Evolutionary conservation across 2,797 vertebrate species (phyloP).

Genomic region (Knipowitschia caucasica): DNA sequence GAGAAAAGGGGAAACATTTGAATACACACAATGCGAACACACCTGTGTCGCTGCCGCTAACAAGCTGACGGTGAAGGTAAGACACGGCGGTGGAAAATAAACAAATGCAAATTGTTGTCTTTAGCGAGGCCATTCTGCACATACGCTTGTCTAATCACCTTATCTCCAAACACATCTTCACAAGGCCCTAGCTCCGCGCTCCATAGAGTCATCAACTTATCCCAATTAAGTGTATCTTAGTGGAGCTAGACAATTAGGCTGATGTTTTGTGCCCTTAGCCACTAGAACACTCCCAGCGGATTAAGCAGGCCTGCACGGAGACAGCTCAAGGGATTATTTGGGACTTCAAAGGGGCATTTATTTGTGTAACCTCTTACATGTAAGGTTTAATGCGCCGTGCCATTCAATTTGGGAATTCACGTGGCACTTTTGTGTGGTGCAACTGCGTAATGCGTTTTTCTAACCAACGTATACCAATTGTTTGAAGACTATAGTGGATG

Average conservation of each 20-base stretch:
- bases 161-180: constrained; percentile 70
- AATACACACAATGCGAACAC: constrained; percentile 11
- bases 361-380: constrained; percentile 59
- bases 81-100: constrained; percentile 54
- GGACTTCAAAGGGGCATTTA: constrained; percentile 65
- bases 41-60: constrained; percentile 49
- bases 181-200: constrained; percentile 43
- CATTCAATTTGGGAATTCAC: constrained; percentile 47
- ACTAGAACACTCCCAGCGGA: constrained; percentile 59
- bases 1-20: neutral
- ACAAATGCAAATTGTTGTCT: constrained; percentile 69
- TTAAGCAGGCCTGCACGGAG: constrained; percentile 58
- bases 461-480: constrained; percentile 17
- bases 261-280: constrained; percentile 64
- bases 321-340: constrained; percentile 59
- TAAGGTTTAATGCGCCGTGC: constrained; percentile 46
- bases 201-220: constrained; percentile 71
- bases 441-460: constrained; percentile 43
- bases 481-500: constrained; percentile 15
- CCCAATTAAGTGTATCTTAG: constrained; percentile 76
- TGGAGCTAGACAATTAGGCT: constrained; percentile 75
- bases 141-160: constrained; percentile 70
- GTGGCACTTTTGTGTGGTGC: constrained; percentile 43
- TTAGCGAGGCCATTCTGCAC: constrained; percentile 63
- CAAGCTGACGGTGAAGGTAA: constrained; percentile 54